A percentile compares a stretch with the other conserved stretches of the same genome.
Conservation (phyloP, 2,113 vertebrate genomes). For the Procapra przewalskii region DNA sequence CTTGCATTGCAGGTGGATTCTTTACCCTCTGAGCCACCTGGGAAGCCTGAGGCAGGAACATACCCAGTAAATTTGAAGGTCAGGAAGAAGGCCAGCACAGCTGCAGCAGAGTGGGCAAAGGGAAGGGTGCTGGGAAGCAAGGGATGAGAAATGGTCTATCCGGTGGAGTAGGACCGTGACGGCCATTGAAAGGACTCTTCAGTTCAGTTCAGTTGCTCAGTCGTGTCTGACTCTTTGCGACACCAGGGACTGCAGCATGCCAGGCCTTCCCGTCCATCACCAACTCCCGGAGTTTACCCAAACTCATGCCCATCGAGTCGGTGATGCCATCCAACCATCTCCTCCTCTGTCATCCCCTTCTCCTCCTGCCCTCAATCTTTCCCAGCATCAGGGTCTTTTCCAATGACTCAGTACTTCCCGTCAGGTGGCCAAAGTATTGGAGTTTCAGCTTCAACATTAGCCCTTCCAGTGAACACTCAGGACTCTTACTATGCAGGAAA, state of each 20-base stretch:
- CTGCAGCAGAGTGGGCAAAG: background rate
- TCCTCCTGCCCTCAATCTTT: background rate
- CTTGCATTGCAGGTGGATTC: background rate
- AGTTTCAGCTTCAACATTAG: background rate
- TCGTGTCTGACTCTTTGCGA: background rate
- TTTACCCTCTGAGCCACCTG: background rate
- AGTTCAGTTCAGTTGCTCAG: background rate
- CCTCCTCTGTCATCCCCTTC: background rate
- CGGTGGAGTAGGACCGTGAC: background rate
- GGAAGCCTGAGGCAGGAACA: background rate
- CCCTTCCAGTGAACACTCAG: background rate
- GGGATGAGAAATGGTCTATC: background rate
- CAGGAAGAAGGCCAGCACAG: background rate
- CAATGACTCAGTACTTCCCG: background rate
- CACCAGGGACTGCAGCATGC: accelerated
- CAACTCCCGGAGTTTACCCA: background rate
- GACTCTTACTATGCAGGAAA: background rate
- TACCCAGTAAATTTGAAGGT: background rate
- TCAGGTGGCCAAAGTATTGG: background rate
- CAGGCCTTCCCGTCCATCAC: background rate
- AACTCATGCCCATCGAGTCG: background rate
- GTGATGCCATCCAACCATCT: background rate
- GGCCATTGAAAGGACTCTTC: background rate
- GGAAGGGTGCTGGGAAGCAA: background rate
- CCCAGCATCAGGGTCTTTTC: background rate